These are phyloP conservation scores for Eristalis tenax DNA, from an alignment of 2,888 invertebrate genomes.

Conservation along the genomic window DNA sequence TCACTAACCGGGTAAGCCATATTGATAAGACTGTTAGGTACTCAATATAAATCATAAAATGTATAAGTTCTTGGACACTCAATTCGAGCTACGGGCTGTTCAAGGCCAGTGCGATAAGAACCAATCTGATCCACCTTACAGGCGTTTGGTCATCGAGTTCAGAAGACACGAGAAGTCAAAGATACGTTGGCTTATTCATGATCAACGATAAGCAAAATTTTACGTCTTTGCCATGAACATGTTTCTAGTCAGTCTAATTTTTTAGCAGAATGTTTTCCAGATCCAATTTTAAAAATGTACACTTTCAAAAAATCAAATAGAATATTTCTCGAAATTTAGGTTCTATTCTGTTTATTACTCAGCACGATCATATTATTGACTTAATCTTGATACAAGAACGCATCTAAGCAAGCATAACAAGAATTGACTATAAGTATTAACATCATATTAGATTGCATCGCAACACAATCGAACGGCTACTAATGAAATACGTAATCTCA, in stretches of 20 bases:
- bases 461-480: constrained; percentile 22
- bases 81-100: background rate
- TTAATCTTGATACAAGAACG: background rate
- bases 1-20: too few species aligned
- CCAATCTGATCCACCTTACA: background rate
- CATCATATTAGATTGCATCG: constrained; percentile 24
- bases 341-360: background rate
- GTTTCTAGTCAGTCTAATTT: background rate
- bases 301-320: background rate
- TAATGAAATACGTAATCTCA: constrained; percentile 41
- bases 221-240: background rate
- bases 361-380: background rate
- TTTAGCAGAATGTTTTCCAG: background rate
- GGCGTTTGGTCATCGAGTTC: background rate
- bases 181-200: background rate
- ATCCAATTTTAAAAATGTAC: background rate
- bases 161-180: background rate
- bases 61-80: background rate
- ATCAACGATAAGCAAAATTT: background rate
- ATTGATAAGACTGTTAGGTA: too few species aligned
- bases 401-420: background rate
- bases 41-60: background rate
- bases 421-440: background rate
- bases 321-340: background rate
- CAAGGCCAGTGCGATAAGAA: background rate